phyloP scores from a whole-genome alignment of 2,888 invertebrate genomes.

The Thymelicus sylvestris region DNA sequence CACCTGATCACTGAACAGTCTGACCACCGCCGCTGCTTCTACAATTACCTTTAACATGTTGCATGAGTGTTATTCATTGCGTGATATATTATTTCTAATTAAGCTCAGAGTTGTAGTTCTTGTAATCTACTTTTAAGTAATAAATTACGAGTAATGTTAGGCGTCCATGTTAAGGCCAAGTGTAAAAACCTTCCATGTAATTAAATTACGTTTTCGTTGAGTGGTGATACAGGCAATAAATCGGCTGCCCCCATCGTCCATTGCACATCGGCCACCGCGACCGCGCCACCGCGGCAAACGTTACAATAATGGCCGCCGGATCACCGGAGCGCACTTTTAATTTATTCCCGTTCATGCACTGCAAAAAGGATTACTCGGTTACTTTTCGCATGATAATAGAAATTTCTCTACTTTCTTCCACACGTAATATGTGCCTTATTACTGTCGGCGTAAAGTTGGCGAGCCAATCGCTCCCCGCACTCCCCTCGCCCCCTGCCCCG shows the following conservation, averaged over 20 bases:
- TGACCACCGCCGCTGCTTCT: background rate
- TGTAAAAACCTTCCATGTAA: too few species aligned
- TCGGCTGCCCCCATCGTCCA: background rate
- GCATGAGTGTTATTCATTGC: background rate
- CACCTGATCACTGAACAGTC: too few species aligned
- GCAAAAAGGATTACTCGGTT: conserved; percentile 16
- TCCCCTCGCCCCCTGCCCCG: background rate
- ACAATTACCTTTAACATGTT: conserved; percentile 44
- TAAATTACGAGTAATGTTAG: too few species aligned
- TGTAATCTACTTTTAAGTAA: too few species aligned
- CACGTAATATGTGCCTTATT: conserved; percentile 8
- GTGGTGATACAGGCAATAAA: too few species aligned
- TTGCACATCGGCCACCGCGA: background rate
- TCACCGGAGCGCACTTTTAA: conserved; percentile 5
- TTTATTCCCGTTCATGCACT: conserved; percentile 4
- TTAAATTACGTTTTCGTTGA: conserved; percentile 1
- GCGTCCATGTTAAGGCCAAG: too few species aligned
- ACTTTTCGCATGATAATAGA: conserved; percentile 15
- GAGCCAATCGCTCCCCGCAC: background rate
- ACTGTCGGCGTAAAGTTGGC: background rate
- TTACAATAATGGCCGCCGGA: conserved; percentile 12
- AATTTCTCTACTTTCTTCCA: conserved; percentile 15
- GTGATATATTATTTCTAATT: too few species aligned
- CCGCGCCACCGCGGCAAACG: background rate
- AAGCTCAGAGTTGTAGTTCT: too few species aligned